Conservation (phyloP, 2,888 invertebrate genomes). For the Drosophila greeni region DNA sequence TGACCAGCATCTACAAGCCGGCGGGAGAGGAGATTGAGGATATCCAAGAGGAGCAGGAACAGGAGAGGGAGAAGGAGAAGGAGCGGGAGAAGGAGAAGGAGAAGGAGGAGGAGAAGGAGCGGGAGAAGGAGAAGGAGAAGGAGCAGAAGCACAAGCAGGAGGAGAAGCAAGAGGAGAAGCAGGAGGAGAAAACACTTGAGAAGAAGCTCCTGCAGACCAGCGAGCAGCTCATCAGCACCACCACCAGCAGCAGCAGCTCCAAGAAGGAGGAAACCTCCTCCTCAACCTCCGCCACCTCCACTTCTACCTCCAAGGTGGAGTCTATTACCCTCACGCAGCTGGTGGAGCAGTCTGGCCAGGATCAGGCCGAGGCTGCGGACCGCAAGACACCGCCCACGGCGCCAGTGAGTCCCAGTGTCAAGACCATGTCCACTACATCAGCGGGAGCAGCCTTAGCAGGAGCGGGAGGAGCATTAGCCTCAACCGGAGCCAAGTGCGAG, state of each 20-base stretch:
- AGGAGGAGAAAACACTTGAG: constrained; percentile 43
- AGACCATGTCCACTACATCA: constrained; percentile 79
- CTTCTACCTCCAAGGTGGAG: constrained; percentile 35
- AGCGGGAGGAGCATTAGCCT: constrained; percentile 3
- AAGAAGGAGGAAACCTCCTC: constrained; percentile 25
- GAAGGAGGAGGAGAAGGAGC: constrained; percentile 42
- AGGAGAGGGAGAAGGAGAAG: no score
- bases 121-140: constrained; percentile 38
- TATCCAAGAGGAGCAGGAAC: constrained; percentile 68
- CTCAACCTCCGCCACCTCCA: constrained; percentile 16
- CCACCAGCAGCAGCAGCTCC: constrained; percentile 36
- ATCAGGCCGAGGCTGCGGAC: constrained; percentile 60
- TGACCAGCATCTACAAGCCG: constrained; percentile 78
- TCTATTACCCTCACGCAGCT: constrained; percentile 42
- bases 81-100: no score
- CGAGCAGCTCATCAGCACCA: constrained; percentile 43
- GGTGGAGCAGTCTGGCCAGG: constrained; percentile 50
- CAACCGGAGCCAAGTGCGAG: constrained; percentile 49
- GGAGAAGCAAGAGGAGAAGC: constrained; percentile 47
- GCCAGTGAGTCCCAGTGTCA: constrained; percentile 83
- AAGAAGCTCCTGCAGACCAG: constrained; percentile 47
- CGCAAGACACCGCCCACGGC: constrained; percentile 84
- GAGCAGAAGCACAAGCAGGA: constrained; percentile 62
- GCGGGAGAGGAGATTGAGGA: constrained; percentile 60
- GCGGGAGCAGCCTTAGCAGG: constrained; percentile 67